Evolutionary conservation across 1,140 invertebrate genomes (phyloP).

Genomic region (Bombus affinis): DNA sequence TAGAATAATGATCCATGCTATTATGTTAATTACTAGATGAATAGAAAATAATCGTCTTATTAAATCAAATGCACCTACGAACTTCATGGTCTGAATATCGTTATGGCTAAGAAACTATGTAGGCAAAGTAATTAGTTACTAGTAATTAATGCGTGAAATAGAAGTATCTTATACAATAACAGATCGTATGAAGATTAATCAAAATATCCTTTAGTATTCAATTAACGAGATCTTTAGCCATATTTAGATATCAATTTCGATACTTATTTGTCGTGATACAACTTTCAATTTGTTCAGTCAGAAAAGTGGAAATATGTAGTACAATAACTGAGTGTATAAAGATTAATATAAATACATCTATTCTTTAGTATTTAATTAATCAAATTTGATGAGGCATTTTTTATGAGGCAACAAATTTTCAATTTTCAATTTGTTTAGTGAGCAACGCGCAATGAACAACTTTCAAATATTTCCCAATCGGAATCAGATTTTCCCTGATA

Average conservation of each 20-base stretch:
- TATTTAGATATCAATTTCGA: background rate
- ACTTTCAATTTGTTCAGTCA: background rate
- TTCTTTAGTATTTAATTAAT: too few relatives aligned
- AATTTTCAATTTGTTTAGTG: background rate
- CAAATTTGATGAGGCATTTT: too few relatives aligned
- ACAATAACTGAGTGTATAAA: background rate
- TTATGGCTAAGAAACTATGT: background rate
- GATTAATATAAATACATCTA: background rate
- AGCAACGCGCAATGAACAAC: background rate
- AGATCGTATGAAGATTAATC: background rate
- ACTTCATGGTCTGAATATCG: constrained; percentile 26
- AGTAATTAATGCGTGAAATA: background rate
- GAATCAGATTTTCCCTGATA: background rate
- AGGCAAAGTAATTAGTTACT: background rate
- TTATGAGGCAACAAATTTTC: background rate
- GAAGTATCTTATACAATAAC: background rate
- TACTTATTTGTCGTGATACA: background rate
- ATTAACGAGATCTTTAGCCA: background rate
- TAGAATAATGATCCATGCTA: constrained; percentile 3
- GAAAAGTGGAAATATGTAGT: too few relatives aligned
- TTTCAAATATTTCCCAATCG: background rate
- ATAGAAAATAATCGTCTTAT: constrained; percentile 1
- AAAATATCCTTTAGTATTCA: background rate
- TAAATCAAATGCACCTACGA: background rate
- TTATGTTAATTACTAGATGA: background rate